Evolutionary conservation across 2,797 vertebrate genomes (phyloP).

Genomic region (Cephalopachus bancanus): DNA sequence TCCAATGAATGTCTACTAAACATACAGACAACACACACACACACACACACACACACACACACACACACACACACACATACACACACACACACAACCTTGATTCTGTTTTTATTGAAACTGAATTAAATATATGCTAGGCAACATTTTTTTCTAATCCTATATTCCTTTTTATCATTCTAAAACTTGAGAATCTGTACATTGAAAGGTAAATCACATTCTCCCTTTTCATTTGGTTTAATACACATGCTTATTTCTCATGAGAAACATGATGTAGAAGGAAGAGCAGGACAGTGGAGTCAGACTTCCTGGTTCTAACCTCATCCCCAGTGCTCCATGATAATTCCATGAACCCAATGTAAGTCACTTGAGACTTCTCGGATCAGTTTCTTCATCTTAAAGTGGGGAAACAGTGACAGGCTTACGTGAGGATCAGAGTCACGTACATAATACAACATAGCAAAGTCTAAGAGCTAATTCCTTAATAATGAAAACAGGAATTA

Average conservation of each 20-base stretch:
- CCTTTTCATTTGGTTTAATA: background rate
- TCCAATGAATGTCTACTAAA: background rate
- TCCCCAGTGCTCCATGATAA: background rate
- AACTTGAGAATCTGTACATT: slow-evolving; percentile 22
- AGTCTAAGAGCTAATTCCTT: background rate
- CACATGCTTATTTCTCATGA: background rate
- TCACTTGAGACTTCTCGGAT: background rate
- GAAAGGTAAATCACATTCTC: background rate
- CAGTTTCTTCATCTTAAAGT: background rate
- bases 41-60: no score
- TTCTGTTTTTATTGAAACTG: slow-evolving; percentile 33
- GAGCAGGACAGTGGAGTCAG: background rate
- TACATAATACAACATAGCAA: background rate
- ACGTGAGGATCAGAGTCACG: background rate
- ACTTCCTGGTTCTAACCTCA: background rate
- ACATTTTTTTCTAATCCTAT: background rate
- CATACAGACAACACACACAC: no score
- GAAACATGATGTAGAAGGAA: background rate
- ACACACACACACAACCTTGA: background rate
- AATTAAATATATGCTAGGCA: background rate
- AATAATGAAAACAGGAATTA: background rate
- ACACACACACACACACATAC: no score
- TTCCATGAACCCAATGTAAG: background rate
- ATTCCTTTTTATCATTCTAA: slow-evolving; percentile 25
- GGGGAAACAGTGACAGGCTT: background rate